Conservation (phyloP, 2,113 vertebrate species). For the rabbit (Oryctolagus cuniculus) region DNA sequence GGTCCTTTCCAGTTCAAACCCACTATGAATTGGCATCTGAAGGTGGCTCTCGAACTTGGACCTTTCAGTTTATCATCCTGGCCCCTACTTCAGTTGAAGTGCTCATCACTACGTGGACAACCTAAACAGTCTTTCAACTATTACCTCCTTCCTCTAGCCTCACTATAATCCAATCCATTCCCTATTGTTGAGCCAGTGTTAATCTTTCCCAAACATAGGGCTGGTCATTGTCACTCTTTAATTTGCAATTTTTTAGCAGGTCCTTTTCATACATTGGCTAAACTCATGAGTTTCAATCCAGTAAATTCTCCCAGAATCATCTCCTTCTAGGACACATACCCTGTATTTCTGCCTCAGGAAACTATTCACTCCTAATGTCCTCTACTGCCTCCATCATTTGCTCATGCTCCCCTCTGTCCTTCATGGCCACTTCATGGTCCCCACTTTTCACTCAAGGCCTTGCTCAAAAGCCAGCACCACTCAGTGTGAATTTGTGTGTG, state of each 20-base stretch:
- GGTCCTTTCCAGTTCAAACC: not conserved
- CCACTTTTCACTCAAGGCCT: too few relatives aligned
- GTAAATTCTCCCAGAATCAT: not conserved
- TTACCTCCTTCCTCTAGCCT: not conserved
- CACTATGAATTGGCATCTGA: not conserved
- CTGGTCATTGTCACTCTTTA: not conserved
- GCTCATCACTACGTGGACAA: not conserved
- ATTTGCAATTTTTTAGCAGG: not conserved
- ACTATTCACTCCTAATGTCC: not conserved
- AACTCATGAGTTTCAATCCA: not conserved
- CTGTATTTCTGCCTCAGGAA: not conserved
- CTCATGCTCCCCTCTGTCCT: too few relatives aligned
- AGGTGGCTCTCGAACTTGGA: not conserved
- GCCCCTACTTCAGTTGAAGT: not conserved
- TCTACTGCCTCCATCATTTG: not conserved
- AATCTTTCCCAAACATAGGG: not conserved
- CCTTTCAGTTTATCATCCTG: not conserved
- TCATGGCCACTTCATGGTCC: too few relatives aligned
- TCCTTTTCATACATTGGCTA: not conserved
- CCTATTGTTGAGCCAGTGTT: not conserved
- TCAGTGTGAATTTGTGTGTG: not conserved
- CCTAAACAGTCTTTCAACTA: not conserved
- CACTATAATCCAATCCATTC: not conserved
- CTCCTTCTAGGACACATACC: not conserved
- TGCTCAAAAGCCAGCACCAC: too few relatives aligned